Evolutionary conservation across 1,140 invertebrate genomes (phyloP), one percentile per base, ranked within the genome.

Genomic region (Lasioglossum baleicum): DNA sequence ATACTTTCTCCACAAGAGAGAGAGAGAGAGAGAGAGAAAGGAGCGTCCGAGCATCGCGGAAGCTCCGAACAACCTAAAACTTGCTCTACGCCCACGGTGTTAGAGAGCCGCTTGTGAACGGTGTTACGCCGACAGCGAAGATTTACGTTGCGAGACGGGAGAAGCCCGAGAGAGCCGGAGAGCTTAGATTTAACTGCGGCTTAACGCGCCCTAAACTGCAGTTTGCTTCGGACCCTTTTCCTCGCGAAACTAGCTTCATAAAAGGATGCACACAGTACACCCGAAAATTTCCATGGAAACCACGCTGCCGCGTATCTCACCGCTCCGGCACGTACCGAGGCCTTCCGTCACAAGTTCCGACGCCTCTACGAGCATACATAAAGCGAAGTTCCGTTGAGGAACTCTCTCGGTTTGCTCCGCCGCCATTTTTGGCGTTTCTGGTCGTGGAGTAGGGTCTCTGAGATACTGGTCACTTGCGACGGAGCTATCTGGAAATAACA

Each of bases 211-310:
- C 63, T 67, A 80, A 80, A 83, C 40, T 66, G 51, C 48, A 66
- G 35, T 80, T 84, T 67, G 66, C 63, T 70, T 51, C 63, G 42
- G 40, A 42, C 31, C 70, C 53, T 66, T 67, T 53, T 61, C 51
- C 53, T 65, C 64, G 69, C 67, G 73, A 71, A 74, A 71, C 71
- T 75, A 75, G 51, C 76, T 83, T 71, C 71, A 74, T 74, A 66
- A 61, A 75, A 56, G 68, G 69, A 68, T 20, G 35, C 13, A 53
- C 13, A 53, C 13, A 2, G 51, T 31, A 70, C 74, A 20, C 63
- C 13, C 48, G 22, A 72, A 83, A 76, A 84, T 83, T 83, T 84
- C 26, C 82, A 75, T 80, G 83, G 80, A 80, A 84, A 79, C 64
- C 64, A 15, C 44, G 48, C 72, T 40, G 66, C 67, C 70, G 67